Percentiles rank a stretch among this genome's conserved stretches.
phyloP scores from a whole-genome alignment of 2,113 vertebrate genomes.

The Ictalurus punctatus region DNA sequence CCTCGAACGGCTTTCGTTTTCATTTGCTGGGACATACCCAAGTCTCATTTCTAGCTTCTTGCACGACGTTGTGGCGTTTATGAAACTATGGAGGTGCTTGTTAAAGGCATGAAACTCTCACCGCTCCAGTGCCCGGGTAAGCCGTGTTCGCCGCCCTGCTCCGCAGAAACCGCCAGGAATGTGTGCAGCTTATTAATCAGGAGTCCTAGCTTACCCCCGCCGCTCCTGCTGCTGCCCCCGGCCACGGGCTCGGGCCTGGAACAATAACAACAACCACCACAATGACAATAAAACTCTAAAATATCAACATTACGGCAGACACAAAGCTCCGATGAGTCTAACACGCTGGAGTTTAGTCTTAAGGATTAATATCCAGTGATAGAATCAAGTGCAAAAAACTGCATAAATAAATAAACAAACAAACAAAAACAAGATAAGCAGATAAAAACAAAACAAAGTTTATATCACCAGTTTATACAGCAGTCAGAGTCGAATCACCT shows the following conservation, averaged over 20 bases:
- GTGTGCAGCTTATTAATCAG: slow-evolving; percentile 95
- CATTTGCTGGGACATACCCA: no score
- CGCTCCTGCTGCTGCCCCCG: slow-evolving; percentile 47
- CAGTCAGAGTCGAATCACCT: no score
- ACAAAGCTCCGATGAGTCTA: background rate
- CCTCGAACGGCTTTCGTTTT: background rate
- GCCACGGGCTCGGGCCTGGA: slow-evolving; percentile 43
- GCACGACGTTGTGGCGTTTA: background rate
- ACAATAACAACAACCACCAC: background rate
- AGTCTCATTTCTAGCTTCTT: background rate
- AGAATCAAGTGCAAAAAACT: background rate
- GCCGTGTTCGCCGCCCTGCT: slow-evolving; percentile 68
- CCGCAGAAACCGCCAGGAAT: slow-evolving; percentile 85
- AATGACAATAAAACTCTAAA: background rate
- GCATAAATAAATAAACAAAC: background rate
- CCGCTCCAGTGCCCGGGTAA: slow-evolving; percentile 62
- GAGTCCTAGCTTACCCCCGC: slow-evolving; percentile 89
- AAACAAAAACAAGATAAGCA: background rate
- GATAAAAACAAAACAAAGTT: background rate
- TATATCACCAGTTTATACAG: no score
- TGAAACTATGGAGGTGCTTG: background rate
- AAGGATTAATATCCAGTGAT: background rate
- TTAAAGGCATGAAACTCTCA: slow-evolving; percentile 40
- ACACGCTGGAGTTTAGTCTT: background rate
- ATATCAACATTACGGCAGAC: background rate